Percentiles rank a stretch among this genome's conserved stretches.
Evolutionary conservation across 2,888 invertebrate species (phyloP).

Genomic region (Thalpophila matura): DNA sequence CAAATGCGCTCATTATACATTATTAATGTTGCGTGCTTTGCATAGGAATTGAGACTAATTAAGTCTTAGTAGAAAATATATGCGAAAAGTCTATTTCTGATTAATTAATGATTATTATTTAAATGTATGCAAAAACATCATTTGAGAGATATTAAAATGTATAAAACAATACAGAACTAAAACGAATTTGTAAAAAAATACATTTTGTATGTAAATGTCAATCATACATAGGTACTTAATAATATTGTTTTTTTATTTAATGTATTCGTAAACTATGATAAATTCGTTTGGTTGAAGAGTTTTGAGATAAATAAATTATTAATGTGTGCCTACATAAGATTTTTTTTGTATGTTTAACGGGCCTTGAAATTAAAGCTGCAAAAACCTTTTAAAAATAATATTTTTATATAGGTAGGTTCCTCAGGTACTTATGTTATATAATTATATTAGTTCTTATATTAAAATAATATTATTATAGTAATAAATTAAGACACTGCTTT

Average conservation of each 20-base stretch:
- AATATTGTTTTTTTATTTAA: conserved; percentile 14
- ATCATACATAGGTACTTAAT: too few relatives aligned
- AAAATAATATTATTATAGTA: too few relatives aligned
- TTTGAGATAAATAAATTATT: conserved; percentile 3
- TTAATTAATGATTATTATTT: conserved; percentile 26
- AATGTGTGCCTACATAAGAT: neutral
- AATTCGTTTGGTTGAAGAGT: conserved; percentile 21
- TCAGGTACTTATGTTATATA: too few relatives aligned
- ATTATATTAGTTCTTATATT: too few relatives aligned
- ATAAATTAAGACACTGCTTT: too few relatives aligned
- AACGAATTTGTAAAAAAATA: conserved; percentile 18
- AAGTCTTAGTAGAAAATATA: conserved; percentile 14
- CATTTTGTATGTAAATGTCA: conserved; percentile 35
- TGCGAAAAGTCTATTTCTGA: conserved; percentile 26
- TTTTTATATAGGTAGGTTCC: too few relatives aligned
- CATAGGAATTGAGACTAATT: conserved; percentile 35
- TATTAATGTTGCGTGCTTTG: conserved; percentile 7
- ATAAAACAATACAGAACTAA: conserved; percentile 20
- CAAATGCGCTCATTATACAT: conserved; percentile 26
- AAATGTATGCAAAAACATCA: conserved; percentile 22
- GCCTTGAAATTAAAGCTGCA: neutral
- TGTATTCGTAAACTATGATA: conserved; percentile 40
- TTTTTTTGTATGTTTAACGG: conserved; percentile 28
- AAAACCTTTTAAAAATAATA: conserved; percentile 3
- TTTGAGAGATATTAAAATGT: conserved; percentile 17